These are phyloP conservation scores for Pseudois nayaur DNA, from an alignment of 2,113 vertebrate genomes.

Conservation along the genomic window DNA sequence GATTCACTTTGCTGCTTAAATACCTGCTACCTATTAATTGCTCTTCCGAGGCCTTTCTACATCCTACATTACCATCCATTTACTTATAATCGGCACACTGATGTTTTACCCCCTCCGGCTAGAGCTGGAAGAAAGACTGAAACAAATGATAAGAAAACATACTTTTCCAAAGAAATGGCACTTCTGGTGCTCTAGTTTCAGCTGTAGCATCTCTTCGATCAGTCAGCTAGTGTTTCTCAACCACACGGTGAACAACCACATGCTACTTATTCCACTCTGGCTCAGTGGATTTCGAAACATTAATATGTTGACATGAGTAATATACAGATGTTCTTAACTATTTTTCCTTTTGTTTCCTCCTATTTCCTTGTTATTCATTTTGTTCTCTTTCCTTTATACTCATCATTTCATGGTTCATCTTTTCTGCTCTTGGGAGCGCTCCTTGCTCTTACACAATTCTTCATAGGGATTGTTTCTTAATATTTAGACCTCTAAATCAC, in stretches of 20 bases:
- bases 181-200: fast-evolving
- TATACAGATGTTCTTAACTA: background rate
- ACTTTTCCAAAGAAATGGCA: background rate
- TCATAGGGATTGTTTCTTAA: background rate
- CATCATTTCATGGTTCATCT: background rate
- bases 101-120: background rate
- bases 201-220: background rate
- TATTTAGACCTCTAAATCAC: background rate
- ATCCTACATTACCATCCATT: conserved; percentile 36
- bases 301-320: background rate
- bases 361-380: background rate
- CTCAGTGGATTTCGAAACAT: background rate
- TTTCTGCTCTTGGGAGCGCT: background rate
- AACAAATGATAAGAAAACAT: conserved; percentile 9
- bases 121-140: background rate
- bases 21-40: conserved; percentile 54
- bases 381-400: background rate
- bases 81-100: background rate
- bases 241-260: fast-evolving
- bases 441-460: background rate
- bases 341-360: background rate
- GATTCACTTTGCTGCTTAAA: conserved; percentile 65
- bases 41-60: conserved; percentile 32
- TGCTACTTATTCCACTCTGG: background rate
- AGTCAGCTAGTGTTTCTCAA: too few species aligned